Evolutionary conservation across 2,888 invertebrate genomes (phyloP), one percentile per base, ranked within the genome.

Genomic region (Diplazon laetatorius): DNA sequence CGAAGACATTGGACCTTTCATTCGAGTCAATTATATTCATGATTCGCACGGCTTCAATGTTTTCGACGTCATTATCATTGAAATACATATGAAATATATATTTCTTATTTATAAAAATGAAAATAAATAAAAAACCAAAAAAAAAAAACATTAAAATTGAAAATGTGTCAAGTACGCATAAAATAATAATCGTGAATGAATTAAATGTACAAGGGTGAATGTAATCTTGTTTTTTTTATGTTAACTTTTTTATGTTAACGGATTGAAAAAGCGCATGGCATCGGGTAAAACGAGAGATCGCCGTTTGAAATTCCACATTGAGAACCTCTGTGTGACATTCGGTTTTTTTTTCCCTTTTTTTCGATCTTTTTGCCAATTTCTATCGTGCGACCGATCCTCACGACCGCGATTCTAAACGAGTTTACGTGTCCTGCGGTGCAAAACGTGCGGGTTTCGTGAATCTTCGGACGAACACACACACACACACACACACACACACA

Each of bases 351-450:
- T 30, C 16, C 16, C 65, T 70, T 46, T 62, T 78, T 78, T 77
- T 78, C 20, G 37, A 52, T 42, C 60, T 65, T 78, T 78, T 78
- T 70, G 37, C 52, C 48, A 74, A 65, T 22, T 74, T 78, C 60
- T 65, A 70, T 74, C 78, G 66, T 65, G 78, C 70, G 74, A 62
- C 71, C 62, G 60, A 63, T 52, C 50, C 65, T 66, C 44, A 65
- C 44, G 69, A 74, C 65, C 65, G 65, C 65, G 74, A 74, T 74
- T 65, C 59, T 44, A 78, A 78, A 78, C 78, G 60, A 78, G 78
- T 78, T 74, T 78, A 78, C 78, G 69, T 63, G 74, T 68, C 50
- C 70, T 50, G 59, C 50, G 60, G 52, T 71, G 71, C 65, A 65
- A 65, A 39, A 20, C 16, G 9, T 44, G 12, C 18, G 8, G 59